phyloP scores from a whole-genome alignment of 1,140 invertebrate species.

The Zaprionus davidi region DNA sequence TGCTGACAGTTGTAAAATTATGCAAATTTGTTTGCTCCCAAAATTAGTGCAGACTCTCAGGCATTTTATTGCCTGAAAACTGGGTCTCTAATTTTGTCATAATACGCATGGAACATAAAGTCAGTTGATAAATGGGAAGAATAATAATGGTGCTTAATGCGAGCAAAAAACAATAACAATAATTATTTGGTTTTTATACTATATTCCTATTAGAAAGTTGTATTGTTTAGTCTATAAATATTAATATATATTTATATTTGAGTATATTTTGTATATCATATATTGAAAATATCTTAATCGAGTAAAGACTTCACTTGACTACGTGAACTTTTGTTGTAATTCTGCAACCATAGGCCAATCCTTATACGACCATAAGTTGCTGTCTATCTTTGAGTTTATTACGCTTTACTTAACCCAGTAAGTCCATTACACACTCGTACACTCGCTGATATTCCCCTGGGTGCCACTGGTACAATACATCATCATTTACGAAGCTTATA shows the following conservation, averaged over 20 bases:
- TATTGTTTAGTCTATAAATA: too few relatives aligned
- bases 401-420: conserved; percentile 22
- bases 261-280: too few relatives aligned
- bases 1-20: conserved; percentile 67
- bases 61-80: conserved; percentile 38
- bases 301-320: background rate
- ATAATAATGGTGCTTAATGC: too few relatives aligned
- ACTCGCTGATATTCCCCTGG: conserved; percentile 23
- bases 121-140: conserved; percentile 15
- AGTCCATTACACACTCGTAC: conserved; percentile 41
- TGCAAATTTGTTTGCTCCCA: conserved; percentile 36
- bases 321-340: background rate
- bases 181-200: too few relatives aligned
- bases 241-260: too few relatives aligned
- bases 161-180: too few relatives aligned
- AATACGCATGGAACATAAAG: conserved; percentile 21
- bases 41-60: conserved; percentile 24
- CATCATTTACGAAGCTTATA: conserved; percentile 69
- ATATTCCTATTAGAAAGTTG: too few relatives aligned
- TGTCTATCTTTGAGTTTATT: background rate
- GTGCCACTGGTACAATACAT: conserved; percentile 60
- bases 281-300: too few relatives aligned
- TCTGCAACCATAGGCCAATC: background rate
- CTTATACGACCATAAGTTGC: background rate
- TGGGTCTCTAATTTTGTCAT: conserved; percentile 8